A percentile compares a stretch with the other conserved stretches of the same genome.
Conservation (phyloP, 2,888 invertebrate species). For the Acanthosepion pharaonis region DNA sequence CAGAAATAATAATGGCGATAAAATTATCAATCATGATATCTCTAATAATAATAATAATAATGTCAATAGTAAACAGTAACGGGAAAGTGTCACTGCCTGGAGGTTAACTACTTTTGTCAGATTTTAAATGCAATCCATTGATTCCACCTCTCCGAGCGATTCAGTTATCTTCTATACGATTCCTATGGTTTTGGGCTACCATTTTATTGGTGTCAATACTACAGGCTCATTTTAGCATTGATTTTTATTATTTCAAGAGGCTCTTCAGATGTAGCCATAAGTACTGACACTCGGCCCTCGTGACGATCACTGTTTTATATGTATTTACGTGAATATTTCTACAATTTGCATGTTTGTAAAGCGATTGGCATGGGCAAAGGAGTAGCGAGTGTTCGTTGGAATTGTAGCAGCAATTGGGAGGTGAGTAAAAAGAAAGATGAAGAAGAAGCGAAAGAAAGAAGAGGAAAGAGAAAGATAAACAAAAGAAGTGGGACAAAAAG, state of each 20-base stretch:
- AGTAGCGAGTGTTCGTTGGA: too few relatives aligned
- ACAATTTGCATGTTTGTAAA: too few relatives aligned
- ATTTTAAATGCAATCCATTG: constrained; percentile 14
- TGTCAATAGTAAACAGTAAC: neutral
- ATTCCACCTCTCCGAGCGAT: neutral
- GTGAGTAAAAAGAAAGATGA: too few relatives aligned
- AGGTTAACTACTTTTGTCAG: neutral
- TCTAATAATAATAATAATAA: constrained; percentile 6
- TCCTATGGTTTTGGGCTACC: neutral
- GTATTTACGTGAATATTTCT: neutral
- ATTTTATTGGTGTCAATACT: neutral
- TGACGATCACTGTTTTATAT: neutral
- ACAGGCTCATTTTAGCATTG: neutral
- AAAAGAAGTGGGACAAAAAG: too few relatives aligned
- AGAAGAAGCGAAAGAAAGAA: too few relatives aligned
- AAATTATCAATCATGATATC: neutral
- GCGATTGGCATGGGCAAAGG: too few relatives aligned
- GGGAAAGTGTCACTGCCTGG: neutral
- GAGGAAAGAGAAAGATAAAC: too few relatives aligned
- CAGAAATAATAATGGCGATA: neutral
- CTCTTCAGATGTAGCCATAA: neutral
- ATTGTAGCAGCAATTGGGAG: too few relatives aligned
- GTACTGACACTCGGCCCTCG: neutral
- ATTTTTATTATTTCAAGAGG: neutral
- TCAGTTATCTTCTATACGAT: neutral